Evolutionary conservation across 2,888 invertebrate species (phyloP).

Genomic region (Magallana nippona): DNA sequence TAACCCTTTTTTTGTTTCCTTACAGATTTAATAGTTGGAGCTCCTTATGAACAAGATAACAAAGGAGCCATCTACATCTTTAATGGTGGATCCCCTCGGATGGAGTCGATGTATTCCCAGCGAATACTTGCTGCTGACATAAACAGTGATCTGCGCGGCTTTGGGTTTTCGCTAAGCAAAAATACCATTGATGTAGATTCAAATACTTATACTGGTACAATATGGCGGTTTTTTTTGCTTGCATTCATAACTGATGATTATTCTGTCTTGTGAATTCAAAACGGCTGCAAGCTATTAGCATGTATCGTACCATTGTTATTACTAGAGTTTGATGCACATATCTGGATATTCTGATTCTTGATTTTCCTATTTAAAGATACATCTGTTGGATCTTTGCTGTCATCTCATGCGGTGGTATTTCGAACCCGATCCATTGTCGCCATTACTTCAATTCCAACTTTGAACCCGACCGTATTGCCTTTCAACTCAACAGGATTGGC

Average conservation of each 20-base stretch:
- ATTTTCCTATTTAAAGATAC: slow-evolving; percentile 33
- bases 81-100: slow-evolving; percentile 34
- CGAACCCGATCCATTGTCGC: slow-evolving; percentile 41
- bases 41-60: slow-evolving; percentile 47
- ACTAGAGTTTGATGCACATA: no score
- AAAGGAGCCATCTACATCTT: slow-evolving; percentile 50
- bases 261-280: not conserved
- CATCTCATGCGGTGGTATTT: slow-evolving; percentile 32
- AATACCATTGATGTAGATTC: slow-evolving; percentile 44
- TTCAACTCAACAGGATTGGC: slow-evolving; percentile 43
- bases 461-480: slow-evolving; percentile 37
- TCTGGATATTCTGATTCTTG: no score
- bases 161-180: slow-evolving; percentile 55
- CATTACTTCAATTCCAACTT: not conserved
- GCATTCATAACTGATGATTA: not conserved
- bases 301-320: no score
- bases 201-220: slow-evolving; percentile 40
- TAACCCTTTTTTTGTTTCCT: not conserved
- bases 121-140: slow-evolving; percentile 39
- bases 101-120: slow-evolving; percentile 39
- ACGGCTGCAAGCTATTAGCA: no score
- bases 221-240: not conserved
- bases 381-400: slow-evolving; percentile 44
- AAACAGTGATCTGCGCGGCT: slow-evolving; percentile 51
- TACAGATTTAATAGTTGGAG: slow-evolving; percentile 50